Evolutionary conservation across 2,113 vertebrate species (phyloP), one percentile per base, ranked within the genome.

Genomic region (Spilogale gracilis): DNA sequence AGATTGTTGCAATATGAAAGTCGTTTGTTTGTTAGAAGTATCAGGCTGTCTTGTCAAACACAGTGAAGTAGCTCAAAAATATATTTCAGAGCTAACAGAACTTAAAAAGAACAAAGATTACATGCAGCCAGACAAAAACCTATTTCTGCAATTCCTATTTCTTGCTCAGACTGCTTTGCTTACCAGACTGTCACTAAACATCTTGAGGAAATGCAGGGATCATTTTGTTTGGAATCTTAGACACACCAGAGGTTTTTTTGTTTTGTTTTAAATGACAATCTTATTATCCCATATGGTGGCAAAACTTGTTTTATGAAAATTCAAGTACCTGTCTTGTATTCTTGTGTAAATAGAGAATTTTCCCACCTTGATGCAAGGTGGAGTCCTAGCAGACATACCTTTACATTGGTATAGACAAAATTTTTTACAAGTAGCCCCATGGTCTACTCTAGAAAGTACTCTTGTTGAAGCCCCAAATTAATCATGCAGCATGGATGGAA

Each of bases 1-100:
- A 99, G 99, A 99, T 99, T 99, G 99, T 99, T 99, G 99, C 99
- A 98, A 99, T 99, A 99, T 99, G 99, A 99, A 99, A 99, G 99
- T 99, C 99, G 99, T 99, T 99, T 50, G 48, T 50, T 78, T 99
- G 98, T 99, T 99, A 99, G 99, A 99, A 99, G 99, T 99, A 99
- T 99, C 99, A 99, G 99, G 99, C 99, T 99, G 99, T 99, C 98
- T 99, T 99, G 99, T 99, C 98, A 99, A 99, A 99, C 99, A 99
- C 99, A 99, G 98, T 99, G 99, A 99, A 99, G 98, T 99, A 98
- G 99, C 99, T 99, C 99, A 99, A 99, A 99, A 99, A 99, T 99
- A 99, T 98, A 99, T 99, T 99, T 99, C 99, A 99, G 99, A 99
- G 99, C 99, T 99, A 99, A 99, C 99, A 99, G 99, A 99, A 99